phyloP scores from a whole-genome alignment of 2,113 vertebrate species.

The Phylloscopus trochilus region DNA sequence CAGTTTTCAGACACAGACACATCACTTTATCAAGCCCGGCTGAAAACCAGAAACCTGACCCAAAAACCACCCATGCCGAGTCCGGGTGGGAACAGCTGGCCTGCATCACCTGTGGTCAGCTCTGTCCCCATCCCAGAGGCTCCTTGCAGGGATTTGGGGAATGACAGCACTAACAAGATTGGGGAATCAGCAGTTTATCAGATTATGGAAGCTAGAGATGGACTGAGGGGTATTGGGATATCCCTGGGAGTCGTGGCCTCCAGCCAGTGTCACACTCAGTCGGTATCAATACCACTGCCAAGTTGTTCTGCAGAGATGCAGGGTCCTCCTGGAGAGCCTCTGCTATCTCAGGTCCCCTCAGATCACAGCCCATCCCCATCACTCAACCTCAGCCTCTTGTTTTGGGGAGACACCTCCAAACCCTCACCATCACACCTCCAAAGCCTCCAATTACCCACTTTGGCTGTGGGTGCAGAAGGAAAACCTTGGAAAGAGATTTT shows the following conservation, averaged over 20 bases:
- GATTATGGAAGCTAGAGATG: background rate
- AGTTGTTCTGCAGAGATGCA: rapidly evolving
- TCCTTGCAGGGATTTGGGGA: background rate
- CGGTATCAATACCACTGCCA: background rate
- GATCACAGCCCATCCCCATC: background rate
- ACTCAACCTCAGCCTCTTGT: background rate
- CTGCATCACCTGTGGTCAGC: background rate
- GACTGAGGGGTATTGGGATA: background rate
- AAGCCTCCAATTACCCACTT: rapidly evolving
- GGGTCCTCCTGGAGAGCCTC: background rate
- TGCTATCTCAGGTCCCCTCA: background rate
- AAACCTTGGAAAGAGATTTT: background rate
- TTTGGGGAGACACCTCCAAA: no score
- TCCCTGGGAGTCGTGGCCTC: background rate
- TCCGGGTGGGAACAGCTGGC: background rate
- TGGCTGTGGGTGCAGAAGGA: rapidly evolving
- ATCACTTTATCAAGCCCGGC: background rate
- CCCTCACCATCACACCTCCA: background rate
- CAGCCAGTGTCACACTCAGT: background rate
- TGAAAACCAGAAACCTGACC: background rate
- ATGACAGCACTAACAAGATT: background rate
- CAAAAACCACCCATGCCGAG: rapidly evolving
- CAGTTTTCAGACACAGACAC: background rate
- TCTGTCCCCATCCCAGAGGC: background rate
- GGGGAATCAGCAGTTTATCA: background rate